Evolutionary conservation across 1,140 invertebrate species (phyloP).

Genomic region (Anagrus nilaparvatae): DNA sequence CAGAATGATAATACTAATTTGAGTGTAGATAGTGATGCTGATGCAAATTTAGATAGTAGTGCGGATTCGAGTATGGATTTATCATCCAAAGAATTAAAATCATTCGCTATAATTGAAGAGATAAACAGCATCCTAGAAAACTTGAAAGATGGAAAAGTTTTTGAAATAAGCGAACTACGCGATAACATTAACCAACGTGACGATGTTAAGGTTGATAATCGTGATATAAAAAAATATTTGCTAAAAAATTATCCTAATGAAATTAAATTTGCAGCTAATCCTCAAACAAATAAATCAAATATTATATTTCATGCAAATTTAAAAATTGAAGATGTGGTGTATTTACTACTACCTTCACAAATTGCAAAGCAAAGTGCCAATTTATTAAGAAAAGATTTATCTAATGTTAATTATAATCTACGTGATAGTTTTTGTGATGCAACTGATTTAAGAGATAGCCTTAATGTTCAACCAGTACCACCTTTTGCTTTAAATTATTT

Average conservation of each 20-base stretch:
- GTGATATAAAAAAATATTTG: background rate
- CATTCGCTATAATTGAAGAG: no score
- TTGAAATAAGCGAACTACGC: background rate
- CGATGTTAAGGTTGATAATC: background rate
- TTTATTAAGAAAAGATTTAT: background rate
- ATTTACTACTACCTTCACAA: background rate
- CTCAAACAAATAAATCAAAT: background rate
- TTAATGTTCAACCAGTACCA: background rate
- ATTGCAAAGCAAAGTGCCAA: background rate
- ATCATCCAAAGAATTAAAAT: no score
- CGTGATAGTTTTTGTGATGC: slow-evolving; percentile 6
- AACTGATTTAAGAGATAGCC: slow-evolving; percentile 2
- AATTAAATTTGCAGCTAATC: slow-evolving; percentile 3
- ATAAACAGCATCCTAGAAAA: no score
- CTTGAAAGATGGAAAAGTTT: no score
- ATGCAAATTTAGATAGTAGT: no score
- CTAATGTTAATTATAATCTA: slow-evolving; percentile 3
- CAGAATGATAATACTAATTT: no score
- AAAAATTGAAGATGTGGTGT: background rate
- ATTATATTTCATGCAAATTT: slow-evolving; percentile 1
- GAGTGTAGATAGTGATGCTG: no score
- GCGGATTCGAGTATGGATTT: no score
- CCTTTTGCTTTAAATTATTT: background rate
- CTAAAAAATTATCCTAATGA: slow-evolving; percentile 5
- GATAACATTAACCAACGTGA: background rate